phyloP scores from a whole-genome alignment of 2,888 invertebrate species.

The Thecophora atra region DNA sequence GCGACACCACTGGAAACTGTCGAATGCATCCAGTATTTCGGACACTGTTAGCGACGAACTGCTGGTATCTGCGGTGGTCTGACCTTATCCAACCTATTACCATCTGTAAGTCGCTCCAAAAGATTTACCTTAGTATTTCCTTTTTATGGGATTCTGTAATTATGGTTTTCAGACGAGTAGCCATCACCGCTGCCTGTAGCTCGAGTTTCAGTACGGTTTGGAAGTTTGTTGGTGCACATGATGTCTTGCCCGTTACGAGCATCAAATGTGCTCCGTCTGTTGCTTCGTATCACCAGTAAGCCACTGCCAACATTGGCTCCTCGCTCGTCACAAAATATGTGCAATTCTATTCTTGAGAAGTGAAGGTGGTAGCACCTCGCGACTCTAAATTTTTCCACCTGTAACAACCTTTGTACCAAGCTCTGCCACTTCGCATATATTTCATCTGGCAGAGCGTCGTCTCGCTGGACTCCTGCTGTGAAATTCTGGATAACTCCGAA shows the following conservation, averaged over 20 bases:
- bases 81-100: constrained; percentile 26
- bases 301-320: constrained; percentile 13
- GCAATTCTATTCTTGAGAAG: constrained; percentile 31
- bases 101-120: constrained; percentile 33
- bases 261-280: not conserved
- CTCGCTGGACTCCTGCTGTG: constrained; percentile 35
- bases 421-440: constrained; percentile 31
- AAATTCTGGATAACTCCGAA: constrained; percentile 36
- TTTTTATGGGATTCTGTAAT: not conserved
- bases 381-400: constrained; percentile 34
- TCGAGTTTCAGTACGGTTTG: constrained; percentile 9
- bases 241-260: not conserved
- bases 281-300: constrained; percentile 5
- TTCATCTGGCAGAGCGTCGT: constrained; percentile 38
- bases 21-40: constrained; percentile 35
- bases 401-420: constrained; percentile 18
- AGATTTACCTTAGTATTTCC: not conserved
- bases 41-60: constrained; percentile 29
- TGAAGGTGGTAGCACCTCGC: constrained; percentile 36
- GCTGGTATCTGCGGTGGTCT: constrained; percentile 22
- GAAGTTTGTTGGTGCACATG: constrained; percentile 3
- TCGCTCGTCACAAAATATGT: constrained; percentile 21
- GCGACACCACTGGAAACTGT: constrained; percentile 37
- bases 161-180: not conserved
- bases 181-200: constrained; percentile 11